Conservation (phyloP, 2,888 invertebrate species). For the Watsonalla cultraria region DNA sequence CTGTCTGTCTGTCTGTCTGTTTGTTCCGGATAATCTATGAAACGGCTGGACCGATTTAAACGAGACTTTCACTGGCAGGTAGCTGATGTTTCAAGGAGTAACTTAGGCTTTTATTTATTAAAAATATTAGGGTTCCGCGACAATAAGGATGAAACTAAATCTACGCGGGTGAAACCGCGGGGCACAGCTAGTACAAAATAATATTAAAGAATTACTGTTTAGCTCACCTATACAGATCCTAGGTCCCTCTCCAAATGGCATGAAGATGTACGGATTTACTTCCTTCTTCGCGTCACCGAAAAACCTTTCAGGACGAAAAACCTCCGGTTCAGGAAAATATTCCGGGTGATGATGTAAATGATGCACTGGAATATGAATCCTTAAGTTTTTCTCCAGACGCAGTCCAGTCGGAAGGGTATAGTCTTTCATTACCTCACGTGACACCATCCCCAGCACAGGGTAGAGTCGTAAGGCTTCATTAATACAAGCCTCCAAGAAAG, state of each 20-base stretch:
- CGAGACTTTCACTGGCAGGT: too few relatives aligned
- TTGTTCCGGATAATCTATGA: too few relatives aligned
- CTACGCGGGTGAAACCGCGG: too few relatives aligned
- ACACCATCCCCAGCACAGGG: conserved; percentile 33
- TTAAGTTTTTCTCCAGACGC: conserved; percentile 20
- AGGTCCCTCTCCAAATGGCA: conserved; percentile 77
- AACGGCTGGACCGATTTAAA: too few relatives aligned
- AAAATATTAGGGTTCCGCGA: too few relatives aligned
- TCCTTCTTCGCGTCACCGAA: conserved; percentile 54
- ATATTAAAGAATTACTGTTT: background rate
- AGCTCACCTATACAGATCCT: conserved; percentile 76
- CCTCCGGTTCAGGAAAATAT: conserved; percentile 68
- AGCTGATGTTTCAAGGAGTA: too few relatives aligned
- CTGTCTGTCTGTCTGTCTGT: too few relatives aligned
- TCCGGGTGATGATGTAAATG: conserved; percentile 58
- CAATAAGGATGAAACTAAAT: too few relatives aligned
- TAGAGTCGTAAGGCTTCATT: conserved; percentile 39
- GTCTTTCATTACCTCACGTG: conserved; percentile 28
- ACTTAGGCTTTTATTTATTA: too few relatives aligned
- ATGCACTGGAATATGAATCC: conserved; percentile 12
- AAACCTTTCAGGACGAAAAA: conserved; percentile 76
- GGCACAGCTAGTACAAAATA: too few relatives aligned
- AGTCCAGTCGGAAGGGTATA: conserved; percentile 28
- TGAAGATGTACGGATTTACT: conserved; percentile 33
- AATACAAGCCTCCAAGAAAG: conserved; percentile 38